phyloP scores from a whole-genome alignment of 2,888 invertebrate species.

The Hypsopygia costalis region DNA sequence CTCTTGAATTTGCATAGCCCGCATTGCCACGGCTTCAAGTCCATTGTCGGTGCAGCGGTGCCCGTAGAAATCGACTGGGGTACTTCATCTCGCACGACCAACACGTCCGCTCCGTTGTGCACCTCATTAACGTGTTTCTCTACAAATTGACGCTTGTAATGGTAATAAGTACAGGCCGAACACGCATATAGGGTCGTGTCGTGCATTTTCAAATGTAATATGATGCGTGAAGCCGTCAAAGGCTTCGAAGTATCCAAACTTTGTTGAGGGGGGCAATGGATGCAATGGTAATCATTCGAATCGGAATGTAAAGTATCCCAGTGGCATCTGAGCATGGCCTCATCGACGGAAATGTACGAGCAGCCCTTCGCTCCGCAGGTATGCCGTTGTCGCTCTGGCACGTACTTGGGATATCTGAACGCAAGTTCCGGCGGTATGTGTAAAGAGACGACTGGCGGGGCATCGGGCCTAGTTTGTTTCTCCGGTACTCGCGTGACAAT shows the following conservation, averaged over 20 bases:
- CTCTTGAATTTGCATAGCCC: slow-evolving; percentile 83
- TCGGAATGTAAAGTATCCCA: slow-evolving; percentile 85
- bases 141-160: slow-evolving; percentile 81
- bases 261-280: slow-evolving; percentile 84
- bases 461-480: slow-evolving; percentile 27
- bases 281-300: slow-evolving; percentile 82
- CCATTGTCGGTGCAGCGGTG: slow-evolving; percentile 54
- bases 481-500: slow-evolving; percentile 33
- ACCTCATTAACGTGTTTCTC: slow-evolving; percentile 84
- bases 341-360: slow-evolving; percentile 85
- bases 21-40: slow-evolving; percentile 85
- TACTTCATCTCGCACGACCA: slow-evolving; percentile 51
- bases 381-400: slow-evolving; percentile 80
- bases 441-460: slow-evolving; percentile 14
- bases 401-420: slow-evolving; percentile 63
- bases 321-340: slow-evolving; percentile 86
- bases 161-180: slow-evolving; percentile 83
- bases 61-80: slow-evolving; percentile 20
- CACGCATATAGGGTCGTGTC: slow-evolving; percentile 87
- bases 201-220: slow-evolving; percentile 88
- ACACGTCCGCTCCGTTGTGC: slow-evolving; percentile 76
- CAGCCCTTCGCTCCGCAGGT: slow-evolving; percentile 87
- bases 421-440: slow-evolving; percentile 36
- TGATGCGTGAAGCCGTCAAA: slow-evolving; percentile 81
- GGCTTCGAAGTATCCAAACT: slow-evolving; percentile 62